phyloP scores from a whole-genome alignment of 2,113 vertebrate species.

The Raja brachyura region DNA sequence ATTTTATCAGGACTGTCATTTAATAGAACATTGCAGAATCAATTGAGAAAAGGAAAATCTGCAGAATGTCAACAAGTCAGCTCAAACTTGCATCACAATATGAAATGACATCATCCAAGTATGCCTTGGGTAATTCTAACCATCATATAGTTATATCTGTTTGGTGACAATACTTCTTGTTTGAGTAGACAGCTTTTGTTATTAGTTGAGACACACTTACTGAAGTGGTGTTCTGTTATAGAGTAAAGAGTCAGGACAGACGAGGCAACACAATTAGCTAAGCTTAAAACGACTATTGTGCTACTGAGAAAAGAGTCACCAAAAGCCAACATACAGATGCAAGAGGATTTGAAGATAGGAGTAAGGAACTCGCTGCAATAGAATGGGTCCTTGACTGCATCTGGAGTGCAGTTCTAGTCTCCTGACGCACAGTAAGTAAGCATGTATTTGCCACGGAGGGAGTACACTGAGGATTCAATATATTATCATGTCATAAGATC shows the following conservation, averaged over 20 bases:
- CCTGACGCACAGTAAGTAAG: too few species aligned
- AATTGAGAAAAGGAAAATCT: neutral
- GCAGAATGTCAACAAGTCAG: neutral
- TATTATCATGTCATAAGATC: too few species aligned
- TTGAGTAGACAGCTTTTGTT: neutral
- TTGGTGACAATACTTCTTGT: neutral
- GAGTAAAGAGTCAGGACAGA: neutral
- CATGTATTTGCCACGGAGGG: too few species aligned
- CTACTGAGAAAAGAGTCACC: neutral
- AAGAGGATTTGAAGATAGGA: too few species aligned
- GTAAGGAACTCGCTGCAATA: too few species aligned
- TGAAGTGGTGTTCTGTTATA: neutral
- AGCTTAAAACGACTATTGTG: neutral
- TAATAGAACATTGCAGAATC: neutral
- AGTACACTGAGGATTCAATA: too few species aligned
- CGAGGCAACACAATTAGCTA: neutral
- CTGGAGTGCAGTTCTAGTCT: too few species aligned
- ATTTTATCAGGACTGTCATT: neutral
- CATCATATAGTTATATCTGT: neutral
- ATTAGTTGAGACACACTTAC: neutral
- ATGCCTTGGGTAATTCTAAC: neutral
- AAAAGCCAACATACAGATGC: too few species aligned
- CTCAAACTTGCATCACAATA: neutral
- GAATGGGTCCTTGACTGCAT: too few species aligned
- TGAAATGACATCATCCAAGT: neutral